Evolutionary conservation across 2,888 invertebrate genomes (phyloP), one percentile per base, ranked within the genome.

Genomic region (Phortica okadai): DNA sequence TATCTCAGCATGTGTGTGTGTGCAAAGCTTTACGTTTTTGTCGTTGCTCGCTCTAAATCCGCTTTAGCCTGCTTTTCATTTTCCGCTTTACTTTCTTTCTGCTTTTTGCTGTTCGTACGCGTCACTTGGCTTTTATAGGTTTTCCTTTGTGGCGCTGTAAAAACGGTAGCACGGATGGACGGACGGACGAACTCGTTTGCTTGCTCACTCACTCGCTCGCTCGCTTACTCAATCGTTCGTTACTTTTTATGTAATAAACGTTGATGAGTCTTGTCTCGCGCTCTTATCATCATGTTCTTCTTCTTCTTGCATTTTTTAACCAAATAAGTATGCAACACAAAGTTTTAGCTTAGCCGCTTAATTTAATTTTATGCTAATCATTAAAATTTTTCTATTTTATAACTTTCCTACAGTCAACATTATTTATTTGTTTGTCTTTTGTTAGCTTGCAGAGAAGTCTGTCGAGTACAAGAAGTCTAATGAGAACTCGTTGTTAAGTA

Each of bases 401-500:
- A 16, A 1, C 14, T 69, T 69, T 69, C 10, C 11, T 69, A 25
- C 44, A 16, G 54, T 72, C 14, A 21, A 14, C 66, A 66, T 2
- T 41, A 45, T 50, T 50, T 50, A 11, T 50, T 45, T 50, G 14
- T 50, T 50, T 50, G 8, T 11, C 8, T 50, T 50, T 6, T 50
- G 50, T 14, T 50, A 6, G 14, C 50, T 50, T 3, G 5, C 50
- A 11, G 4, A 11, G 4, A 8, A 50, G 14, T 50, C 14, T 6
- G 6, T 50, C 50, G 50, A 50, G 14, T 50, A 50, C 2, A 50
- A 50, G 50, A 50, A 50, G 6, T 5, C 14, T 11, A 50, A 50
- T 2, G 8, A 14, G 3, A 50, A 50, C 82, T 79, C 83, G 85
- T 85, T 84, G 81, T 84, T 67, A 81, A 87, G 85, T 82, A 77